These are phyloP conservation scores for Lottia scabra DNA, from an alignment of 2,888 invertebrate genomes.

Conservation along the genomic window DNA sequence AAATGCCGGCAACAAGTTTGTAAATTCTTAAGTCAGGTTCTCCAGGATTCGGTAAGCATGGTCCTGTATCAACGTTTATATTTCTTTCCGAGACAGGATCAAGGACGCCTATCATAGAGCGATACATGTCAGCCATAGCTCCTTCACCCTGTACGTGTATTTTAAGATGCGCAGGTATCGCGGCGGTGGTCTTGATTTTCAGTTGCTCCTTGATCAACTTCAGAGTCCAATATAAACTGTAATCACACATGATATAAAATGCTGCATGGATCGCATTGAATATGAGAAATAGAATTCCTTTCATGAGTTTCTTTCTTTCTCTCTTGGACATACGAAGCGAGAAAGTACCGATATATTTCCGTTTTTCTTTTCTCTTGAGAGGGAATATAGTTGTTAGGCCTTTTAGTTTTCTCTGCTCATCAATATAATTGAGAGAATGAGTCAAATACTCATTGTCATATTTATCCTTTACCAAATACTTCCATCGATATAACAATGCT, in stretches of 20 bases:
- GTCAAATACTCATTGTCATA: slow-evolving; percentile 69
- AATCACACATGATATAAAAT: slow-evolving; percentile 82
- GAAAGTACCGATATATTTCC: slow-evolving; percentile 67
- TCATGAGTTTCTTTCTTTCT: slow-evolving; percentile 75
- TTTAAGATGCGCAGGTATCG: slow-evolving; percentile 65
- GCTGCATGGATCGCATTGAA: slow-evolving; percentile 79
- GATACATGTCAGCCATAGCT: slow-evolving; percentile 77
- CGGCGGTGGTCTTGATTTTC: slow-evolving; percentile 56
- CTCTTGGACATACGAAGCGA: slow-evolving; percentile 72
- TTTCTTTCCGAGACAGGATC: slow-evolving; percentile 54
- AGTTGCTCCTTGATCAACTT: slow-evolving; percentile 71
- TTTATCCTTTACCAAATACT: slow-evolving; percentile 57
- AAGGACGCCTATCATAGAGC: slow-evolving; percentile 72
- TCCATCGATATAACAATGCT: slow-evolving; percentile 29
- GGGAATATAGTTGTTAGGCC: slow-evolving; percentile 68
- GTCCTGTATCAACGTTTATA: slow-evolving; percentile 74
- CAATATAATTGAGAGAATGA: slow-evolving; percentile 57
- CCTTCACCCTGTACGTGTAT: slow-evolving; percentile 78
- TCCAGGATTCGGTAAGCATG: slow-evolving; percentile 82
- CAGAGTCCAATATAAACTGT: slow-evolving; percentile 84
- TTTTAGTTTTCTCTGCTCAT: slow-evolving; percentile 56
- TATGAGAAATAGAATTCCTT: slow-evolving; percentile 74
- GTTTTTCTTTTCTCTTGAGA: slow-evolving; percentile 60
- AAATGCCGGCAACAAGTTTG: slow-evolving; percentile 35
- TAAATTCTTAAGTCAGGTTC: slow-evolving; percentile 69